Conservation (phyloP, 2,113 vertebrate species). For the Seriola aureovittata region DNA sequence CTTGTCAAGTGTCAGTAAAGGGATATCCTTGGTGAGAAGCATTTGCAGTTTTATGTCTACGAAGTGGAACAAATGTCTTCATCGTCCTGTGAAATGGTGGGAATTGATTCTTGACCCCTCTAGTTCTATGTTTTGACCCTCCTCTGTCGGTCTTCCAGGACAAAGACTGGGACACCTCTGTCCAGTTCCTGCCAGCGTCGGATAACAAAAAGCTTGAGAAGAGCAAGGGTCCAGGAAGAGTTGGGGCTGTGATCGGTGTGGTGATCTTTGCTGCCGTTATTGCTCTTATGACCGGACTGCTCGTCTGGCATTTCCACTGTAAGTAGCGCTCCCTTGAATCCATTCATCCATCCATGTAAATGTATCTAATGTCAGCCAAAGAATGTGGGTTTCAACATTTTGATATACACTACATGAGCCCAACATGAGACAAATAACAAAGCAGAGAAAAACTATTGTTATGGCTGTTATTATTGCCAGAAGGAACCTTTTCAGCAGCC, state of each 20-base stretch:
- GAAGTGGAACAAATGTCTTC: not conserved
- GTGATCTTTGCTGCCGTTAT: slow-evolving; percentile 75
- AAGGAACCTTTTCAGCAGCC: too few species aligned
- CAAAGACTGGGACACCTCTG: slow-evolving; percentile 75
- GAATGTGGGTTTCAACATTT: too few species aligned
- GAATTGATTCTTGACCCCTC: not conserved
- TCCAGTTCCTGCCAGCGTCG: slow-evolving; percentile 82
- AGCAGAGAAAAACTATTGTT: too few species aligned
- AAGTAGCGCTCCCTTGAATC: slow-evolving; percentile 50
- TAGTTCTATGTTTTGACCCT: not conserved
- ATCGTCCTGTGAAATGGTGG: not conserved
- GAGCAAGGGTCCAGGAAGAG: slow-evolving; percentile 73
- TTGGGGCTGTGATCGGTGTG: slow-evolving; percentile 74
- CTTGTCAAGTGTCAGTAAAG: not conserved
- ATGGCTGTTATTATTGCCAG: too few species aligned
- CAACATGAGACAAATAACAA: too few species aligned
- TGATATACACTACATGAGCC: too few species aligned
- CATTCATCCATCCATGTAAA: too few species aligned
- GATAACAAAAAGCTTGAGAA: slow-evolving; percentile 84
- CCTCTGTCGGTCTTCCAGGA: slow-evolving; percentile 64
- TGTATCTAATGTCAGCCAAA: too few species aligned
- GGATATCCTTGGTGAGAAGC: not conserved
- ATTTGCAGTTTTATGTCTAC: not conserved
- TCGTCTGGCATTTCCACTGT: slow-evolving; percentile 89
- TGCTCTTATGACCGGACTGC: slow-evolving; percentile 80